These are phyloP conservation scores for Merluccius polli DNA, from an alignment of 2,797 vertebrate species.

Conservation along the genomic window DNA sequence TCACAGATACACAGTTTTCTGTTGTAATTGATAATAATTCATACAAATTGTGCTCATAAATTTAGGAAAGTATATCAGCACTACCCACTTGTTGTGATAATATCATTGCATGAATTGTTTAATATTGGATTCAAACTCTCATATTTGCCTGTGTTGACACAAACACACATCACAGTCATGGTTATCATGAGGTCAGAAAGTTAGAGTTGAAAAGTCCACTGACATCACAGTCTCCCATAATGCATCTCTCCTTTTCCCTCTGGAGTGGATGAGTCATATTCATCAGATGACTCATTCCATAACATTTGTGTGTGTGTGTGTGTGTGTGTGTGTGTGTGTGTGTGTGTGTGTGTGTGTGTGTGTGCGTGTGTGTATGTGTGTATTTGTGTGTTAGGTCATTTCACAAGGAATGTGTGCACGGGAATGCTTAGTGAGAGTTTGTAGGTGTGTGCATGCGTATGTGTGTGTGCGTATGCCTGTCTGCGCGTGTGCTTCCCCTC, in stretches of 20 bases:
- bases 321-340: neutral
- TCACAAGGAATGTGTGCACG: neutral
- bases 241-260: constrained; percentile 26
- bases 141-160: neutral
- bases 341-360: neutral
- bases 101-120: neutral
- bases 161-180: neutral
- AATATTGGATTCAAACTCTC: neutral
- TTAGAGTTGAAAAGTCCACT: constrained; percentile 26
- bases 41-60: neutral
- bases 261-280: constrained; percentile 46
- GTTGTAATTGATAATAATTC: neutral
- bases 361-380: constrained; percentile 20
- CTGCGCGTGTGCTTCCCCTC: neutral
- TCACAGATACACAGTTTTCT: neutral
- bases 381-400: neutral
- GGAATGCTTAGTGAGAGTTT: neutral
- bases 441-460: neutral
- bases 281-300: constrained; percentile 50
- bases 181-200: constrained; percentile 30
- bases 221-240: constrained; percentile 40
- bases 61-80: neutral
- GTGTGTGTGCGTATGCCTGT: neutral
- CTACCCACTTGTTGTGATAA: neutral
- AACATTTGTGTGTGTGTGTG: constrained; percentile 3